Evolutionary conservation across 2,797 vertebrate genomes (phyloP).

Genomic region (Gallinago nigripennis): DNA sequence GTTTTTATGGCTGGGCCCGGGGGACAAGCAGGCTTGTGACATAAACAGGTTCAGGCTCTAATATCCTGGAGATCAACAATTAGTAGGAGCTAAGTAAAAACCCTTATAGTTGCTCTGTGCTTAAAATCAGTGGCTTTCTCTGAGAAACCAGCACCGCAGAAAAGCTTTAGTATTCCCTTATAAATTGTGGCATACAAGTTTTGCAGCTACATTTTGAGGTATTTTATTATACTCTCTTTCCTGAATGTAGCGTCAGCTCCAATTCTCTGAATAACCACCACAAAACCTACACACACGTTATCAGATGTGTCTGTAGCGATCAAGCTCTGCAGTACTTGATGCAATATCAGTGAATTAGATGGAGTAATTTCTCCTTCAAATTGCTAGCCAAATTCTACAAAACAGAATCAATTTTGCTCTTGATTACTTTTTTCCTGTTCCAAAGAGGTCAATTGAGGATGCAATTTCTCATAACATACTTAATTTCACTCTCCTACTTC

Average conservation of each 20-base stretch:
- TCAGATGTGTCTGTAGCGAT: background rate
- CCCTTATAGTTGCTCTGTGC: background rate
- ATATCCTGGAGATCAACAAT: slow-evolving; percentile 35
- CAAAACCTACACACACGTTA: fast-evolving
- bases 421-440: background rate
- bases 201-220: background rate
- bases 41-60: slow-evolving; percentile 42
- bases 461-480: background rate
- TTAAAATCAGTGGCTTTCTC: background rate
- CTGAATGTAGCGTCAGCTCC: background rate
- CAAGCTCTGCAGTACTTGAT: background rate
- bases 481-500: background rate
- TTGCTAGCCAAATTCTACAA: background rate
- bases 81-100: background rate
- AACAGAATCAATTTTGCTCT: background rate
- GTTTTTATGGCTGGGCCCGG: slow-evolving; percentile 50
- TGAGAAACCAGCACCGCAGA: background rate
- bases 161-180: background rate
- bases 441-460: background rate
- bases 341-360: background rate
- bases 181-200: background rate
- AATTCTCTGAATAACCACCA: background rate
- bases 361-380: slow-evolving; percentile 2
- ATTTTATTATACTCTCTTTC: background rate
- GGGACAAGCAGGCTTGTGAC: slow-evolving; percentile 62